phyloP scores from a whole-genome alignment of 2,113 vertebrate species.

The Urocitellus parryii region DNA sequence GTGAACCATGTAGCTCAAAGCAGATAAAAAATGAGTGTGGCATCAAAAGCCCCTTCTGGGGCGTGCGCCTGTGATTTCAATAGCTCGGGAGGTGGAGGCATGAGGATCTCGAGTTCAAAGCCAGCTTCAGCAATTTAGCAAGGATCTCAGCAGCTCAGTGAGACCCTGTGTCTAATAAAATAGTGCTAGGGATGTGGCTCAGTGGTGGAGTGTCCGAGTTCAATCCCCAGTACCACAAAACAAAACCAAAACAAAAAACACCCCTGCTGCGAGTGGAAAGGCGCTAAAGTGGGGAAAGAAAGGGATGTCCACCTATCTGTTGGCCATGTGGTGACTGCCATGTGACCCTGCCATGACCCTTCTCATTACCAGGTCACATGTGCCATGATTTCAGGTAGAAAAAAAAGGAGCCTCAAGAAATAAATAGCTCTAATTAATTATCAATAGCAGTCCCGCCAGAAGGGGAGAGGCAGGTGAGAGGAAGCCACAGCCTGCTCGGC shows the following conservation, averaged over 20 bases:
- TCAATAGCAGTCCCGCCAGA: neutral
- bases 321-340: neutral
- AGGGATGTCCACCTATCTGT: neutral
- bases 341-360: neutral
- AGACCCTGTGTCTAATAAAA: no score
- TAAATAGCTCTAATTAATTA: neutral
- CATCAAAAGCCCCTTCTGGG: neutral
- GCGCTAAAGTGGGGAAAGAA: no score
- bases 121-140: no score
- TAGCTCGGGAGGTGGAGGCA: no score
- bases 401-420: neutral
- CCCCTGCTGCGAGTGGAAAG: neutral
- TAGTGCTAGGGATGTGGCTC: no score
- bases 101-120: no score
- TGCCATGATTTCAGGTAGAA: neutral
- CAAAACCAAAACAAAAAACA: no score
- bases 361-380: neutral
- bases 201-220: no score
- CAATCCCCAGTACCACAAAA: no score
- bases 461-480: neutral
- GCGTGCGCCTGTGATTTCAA: no score
- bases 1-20: neutral
- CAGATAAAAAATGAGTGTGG: neutral
- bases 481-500: neutral
- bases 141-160: no score